These are phyloP conservation scores for Cephalopterus ornatus DNA, from an alignment of 2,113 vertebrate genomes.

Conservation along the genomic window DNA sequence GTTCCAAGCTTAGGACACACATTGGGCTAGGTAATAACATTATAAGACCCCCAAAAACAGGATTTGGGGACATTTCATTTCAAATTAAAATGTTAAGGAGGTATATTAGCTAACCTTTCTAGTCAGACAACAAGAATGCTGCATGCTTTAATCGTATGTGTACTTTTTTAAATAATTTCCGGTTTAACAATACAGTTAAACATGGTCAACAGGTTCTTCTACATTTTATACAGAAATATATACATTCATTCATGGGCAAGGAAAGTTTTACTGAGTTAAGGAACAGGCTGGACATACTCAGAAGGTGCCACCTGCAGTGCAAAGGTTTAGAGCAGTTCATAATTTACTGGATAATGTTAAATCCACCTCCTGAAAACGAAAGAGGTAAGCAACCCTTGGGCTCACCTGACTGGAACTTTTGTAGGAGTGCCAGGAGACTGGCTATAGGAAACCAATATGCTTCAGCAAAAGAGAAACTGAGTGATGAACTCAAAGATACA, in stretches of 20 bases:
- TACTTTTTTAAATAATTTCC: neutral
- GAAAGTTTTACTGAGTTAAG: neutral
- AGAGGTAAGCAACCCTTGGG: neutral
- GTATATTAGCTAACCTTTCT: neutral
- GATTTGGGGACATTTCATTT: neutral
- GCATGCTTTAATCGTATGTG: neutral
- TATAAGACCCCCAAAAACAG: neutral
- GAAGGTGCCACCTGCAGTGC: neutral
- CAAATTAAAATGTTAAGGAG: neutral
- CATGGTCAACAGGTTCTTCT: neutral
- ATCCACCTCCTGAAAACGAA: neutral
- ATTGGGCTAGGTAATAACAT: neutral
- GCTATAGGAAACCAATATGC: neutral
- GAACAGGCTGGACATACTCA: neutral
- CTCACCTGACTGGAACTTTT: neutral
- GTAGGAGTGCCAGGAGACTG: neutral
- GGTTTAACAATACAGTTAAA: neutral
- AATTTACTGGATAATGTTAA: neutral
- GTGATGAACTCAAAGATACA: neutral
- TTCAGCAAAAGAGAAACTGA: neutral
- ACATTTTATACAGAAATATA: neutral
- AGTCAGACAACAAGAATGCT: neutral
- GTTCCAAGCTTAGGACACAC: neutral
- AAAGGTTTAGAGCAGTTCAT: neutral
- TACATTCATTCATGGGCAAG: neutral